These are phyloP conservation scores for Microtus pennsylvanicus DNA, from an alignment of 2,113 vertebrate species.

Conservation along the genomic window DNA sequence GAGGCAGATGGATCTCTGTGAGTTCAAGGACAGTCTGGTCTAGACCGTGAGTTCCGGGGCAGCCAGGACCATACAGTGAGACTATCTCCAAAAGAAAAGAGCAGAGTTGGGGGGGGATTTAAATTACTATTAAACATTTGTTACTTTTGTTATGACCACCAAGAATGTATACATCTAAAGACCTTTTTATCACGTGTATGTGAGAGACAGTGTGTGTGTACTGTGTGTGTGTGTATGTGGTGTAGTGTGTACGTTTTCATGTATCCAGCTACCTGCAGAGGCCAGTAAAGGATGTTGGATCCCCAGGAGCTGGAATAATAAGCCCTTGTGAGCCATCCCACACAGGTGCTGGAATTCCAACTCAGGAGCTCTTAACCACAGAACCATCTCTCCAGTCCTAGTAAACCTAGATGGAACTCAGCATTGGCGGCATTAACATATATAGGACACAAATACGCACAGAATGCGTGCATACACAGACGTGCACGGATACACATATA, in stretches of 20 bases:
- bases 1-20: neutral
- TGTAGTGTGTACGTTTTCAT: neutral
- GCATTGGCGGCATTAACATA: fast-evolving
- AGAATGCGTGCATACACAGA: neutral
- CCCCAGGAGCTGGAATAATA: no score
- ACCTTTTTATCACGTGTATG: no score
- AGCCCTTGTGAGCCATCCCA: neutral
- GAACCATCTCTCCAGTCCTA: neutral
- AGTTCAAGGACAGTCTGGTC: neutral
- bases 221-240: neutral
- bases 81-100: neutral
- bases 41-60: neutral
- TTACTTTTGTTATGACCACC: neutral
- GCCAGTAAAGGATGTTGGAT: neutral
- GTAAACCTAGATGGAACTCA: fast-evolving
- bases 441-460: fast-evolving
- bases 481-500: neutral
- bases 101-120: neutral
- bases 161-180: neutral
- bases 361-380: neutral
- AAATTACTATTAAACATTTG: neutral
- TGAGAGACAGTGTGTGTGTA: no score
- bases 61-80: neutral
- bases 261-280: neutral
- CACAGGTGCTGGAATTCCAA: neutral